Conservation (phyloP, 2,113 vertebrate species). For the Oryzias woworae region DNA sequence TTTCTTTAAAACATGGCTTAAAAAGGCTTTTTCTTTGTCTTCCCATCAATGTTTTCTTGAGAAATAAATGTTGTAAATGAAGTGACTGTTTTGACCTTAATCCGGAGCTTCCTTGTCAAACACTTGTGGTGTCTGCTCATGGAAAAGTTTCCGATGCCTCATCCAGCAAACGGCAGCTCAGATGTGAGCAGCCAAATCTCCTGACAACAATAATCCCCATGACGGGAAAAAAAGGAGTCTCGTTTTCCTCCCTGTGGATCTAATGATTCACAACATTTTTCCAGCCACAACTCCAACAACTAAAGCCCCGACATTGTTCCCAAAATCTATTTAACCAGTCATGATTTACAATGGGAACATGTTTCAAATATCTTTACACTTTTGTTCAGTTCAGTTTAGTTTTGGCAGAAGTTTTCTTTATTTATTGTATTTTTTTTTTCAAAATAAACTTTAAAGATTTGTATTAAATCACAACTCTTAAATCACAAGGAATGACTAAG, state of each 20-base stretch:
- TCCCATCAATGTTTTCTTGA: constrained; percentile 8
- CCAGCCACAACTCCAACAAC: neutral
- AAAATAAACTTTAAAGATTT: too few relatives aligned
- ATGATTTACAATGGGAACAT: neutral
- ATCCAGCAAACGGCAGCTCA: constrained; percentile 15
- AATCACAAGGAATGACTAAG: too few relatives aligned
- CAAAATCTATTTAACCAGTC: neutral
- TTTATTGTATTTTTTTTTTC: too few relatives aligned
- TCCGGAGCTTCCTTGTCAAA: constrained; percentile 31
- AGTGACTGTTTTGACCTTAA: constrained; percentile 5
- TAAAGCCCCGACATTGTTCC: neutral
- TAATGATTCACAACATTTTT: constrained; percentile 17
- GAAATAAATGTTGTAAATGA: neutral
- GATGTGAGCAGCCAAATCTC: constrained; percentile 50
- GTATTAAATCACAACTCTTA: too few relatives aligned
- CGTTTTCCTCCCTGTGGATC: constrained; percentile 39
- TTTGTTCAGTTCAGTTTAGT: too few relatives aligned
- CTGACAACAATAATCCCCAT: constrained; percentile 51
- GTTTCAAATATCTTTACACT: neutral
- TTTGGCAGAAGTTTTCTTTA: too few relatives aligned
- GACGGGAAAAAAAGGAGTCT: constrained; percentile 35
- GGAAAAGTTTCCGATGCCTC: constrained; percentile 37
- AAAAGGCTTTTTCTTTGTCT: neutral
- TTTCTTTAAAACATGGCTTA: too few relatives aligned
- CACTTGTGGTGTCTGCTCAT: constrained; percentile 39